Evolutionary conservation across 30 jellyfish, hydroid and myxozoan genomes (phyloP), one percentile per base, ranked within the genome.

Genomic region (Haliclystus octoradiatus): DNA sequence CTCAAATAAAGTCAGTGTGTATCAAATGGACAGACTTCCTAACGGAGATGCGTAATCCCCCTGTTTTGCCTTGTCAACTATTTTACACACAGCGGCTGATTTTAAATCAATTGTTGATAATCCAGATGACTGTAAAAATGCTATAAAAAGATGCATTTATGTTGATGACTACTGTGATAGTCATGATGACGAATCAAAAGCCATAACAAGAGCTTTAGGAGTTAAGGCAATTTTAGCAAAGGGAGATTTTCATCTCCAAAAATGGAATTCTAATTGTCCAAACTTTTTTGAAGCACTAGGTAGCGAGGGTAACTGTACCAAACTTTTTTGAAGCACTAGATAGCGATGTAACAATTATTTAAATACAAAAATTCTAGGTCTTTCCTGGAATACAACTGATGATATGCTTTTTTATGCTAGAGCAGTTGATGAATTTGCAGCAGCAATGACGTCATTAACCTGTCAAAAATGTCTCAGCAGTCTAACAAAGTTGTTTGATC

Each of bases 401-500:
- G 57, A 40, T 19, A 40, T 40, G 57, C 19, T 40, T 5, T 40
- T 40, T 40, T 40, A 5, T 40, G 57, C 19, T n/a, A 9, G 57
- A 5, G 9, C 57, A 19, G 57, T 40, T 5, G 57, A 40, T 5
- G 9, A 9, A 9, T 19, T 5, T 5, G 57, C 57, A 5, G 19
- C 57, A 9, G 19, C 9, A 9, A 40, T 40, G 57, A 9, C 19
- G 57, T 40, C 57, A 40, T 19, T 40, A 9, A 40, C 14, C 9
- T 40, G 19, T 40, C 57, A 9, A n/a, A n/a, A n/a, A n/a, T 40
- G 57, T 19, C 19, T 40, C 9, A 40, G 57, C 57, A 9, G 19
- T 5, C 19, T 40, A 19, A 40, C 57, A 40, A 40, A 19, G 9
- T 40, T 76, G 65, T 65, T 76, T 57, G 88, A 76, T 67, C 88